Conservation (phyloP, 2,113 vertebrate genomes). For the Cryptoleucopteryx plumbea region DNA sequence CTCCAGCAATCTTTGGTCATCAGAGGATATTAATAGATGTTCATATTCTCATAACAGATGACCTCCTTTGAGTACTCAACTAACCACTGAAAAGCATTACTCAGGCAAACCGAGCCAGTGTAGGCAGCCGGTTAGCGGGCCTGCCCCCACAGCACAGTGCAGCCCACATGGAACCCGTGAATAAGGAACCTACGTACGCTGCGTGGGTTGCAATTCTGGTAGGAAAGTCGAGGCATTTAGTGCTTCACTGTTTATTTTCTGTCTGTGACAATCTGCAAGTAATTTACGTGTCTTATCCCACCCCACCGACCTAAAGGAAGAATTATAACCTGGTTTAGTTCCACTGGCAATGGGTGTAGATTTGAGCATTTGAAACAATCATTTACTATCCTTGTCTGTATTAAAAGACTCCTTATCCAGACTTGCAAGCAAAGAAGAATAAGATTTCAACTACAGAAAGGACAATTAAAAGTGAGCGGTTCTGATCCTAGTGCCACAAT, state of each 20-base stretch:
- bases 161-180: background rate
- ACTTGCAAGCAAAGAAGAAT: background rate
- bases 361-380: background rate
- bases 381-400: background rate
- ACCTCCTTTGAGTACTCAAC: background rate
- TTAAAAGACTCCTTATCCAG: background rate
- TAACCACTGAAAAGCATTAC: background rate
- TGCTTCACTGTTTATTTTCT: background rate
- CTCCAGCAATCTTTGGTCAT: background rate
- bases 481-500: background rate
- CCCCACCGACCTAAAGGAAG: background rate
- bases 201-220: background rate
- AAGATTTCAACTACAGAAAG: background rate
- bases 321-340: background rate
- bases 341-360: background rate
- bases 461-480: background rate
- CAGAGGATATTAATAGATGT: background rate
- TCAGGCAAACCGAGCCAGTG: background rate
- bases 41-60: background rate
- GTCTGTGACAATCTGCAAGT: background rate
- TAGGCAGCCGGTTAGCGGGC: background rate
- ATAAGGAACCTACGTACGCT: background rate
- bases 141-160: background rate
- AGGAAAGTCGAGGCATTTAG: background rate
- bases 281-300: background rate